These are phyloP conservation scores for Empidonax traillii DNA, from an alignment of 2,113 vertebrate genomes.

Conservation along the genomic window DNA sequence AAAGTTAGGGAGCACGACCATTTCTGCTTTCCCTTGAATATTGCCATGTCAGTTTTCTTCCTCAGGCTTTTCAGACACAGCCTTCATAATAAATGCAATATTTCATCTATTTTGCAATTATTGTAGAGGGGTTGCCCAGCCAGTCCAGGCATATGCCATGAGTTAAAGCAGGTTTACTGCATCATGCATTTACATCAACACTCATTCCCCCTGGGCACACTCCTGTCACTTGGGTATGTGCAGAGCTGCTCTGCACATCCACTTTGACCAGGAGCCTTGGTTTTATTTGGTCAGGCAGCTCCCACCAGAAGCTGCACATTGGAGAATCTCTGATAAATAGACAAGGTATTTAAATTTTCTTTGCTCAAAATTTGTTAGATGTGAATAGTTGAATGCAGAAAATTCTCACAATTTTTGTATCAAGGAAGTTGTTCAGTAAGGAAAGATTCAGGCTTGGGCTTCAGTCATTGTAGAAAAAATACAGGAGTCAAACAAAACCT, in stretches of 20 bases:
- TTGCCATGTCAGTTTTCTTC: background rate
- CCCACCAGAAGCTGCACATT: background rate
- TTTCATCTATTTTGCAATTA: background rate
- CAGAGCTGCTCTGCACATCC: background rate
- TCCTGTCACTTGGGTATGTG: background rate
- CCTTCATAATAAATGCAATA: background rate
- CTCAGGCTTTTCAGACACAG: background rate
- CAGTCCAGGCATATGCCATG: background rate
- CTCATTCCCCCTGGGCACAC: background rate
- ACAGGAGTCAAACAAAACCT: background rate
- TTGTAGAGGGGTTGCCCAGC: background rate
- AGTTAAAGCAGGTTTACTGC: background rate
- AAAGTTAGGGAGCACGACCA: background rate
- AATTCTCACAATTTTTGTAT: background rate
- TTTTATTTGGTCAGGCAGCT: background rate
- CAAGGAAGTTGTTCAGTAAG: background rate
- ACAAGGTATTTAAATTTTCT: background rate
- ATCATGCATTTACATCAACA: background rate
- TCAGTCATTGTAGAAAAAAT: background rate
- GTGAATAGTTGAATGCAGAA: background rate
- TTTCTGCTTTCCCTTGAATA: background rate
- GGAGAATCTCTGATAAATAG: background rate
- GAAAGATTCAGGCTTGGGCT: background rate
- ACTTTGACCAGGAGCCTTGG: background rate
- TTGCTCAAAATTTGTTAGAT: background rate